These are phyloP conservation scores for Nemoura dubitans DNA, from an alignment of 2,888 invertebrate species.

Conservation along the genomic window DNA sequence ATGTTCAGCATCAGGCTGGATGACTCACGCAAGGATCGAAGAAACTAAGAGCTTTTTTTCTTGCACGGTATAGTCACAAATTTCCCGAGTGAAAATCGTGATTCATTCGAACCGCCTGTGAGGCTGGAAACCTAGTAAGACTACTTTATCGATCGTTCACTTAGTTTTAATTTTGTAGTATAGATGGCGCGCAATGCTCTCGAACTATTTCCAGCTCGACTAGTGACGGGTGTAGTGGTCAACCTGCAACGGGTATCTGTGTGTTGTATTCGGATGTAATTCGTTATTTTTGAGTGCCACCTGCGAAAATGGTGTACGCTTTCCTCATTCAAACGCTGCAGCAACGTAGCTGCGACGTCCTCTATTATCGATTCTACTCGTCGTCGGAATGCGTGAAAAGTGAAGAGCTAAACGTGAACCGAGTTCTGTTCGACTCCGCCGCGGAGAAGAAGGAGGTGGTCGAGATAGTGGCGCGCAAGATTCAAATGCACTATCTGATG, in stretches of 20 bases:
- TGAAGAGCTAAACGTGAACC: not conserved
- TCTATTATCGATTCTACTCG: slow-evolving; percentile 48
- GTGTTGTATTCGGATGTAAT: not conserved
- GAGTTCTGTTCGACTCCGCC: slow-evolving; percentile 44
- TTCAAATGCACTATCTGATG: slow-evolving; percentile 49
- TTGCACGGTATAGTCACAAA: too few species aligned
- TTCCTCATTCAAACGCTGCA: slow-evolving; percentile 48
- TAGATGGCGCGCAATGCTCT: too few species aligned
- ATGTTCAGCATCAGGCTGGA: not conserved
- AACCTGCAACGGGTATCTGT: not conserved
- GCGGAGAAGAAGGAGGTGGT: slow-evolving; percentile 47
- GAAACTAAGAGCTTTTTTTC: not conserved
- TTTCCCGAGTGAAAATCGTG: too few species aligned
- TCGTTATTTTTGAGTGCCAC: not conserved
- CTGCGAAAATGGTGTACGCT: slow-evolving; percentile 46
- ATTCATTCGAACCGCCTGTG: not conserved
- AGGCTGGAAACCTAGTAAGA: not conserved
- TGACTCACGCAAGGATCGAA: not conserved
- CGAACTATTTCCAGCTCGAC: too few species aligned
- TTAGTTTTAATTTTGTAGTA: too few species aligned
- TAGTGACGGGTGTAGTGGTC: too few species aligned
- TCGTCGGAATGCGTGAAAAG: slow-evolving; percentile 31
- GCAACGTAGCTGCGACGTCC: slow-evolving; percentile 43
- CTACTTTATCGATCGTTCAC: too few species aligned
- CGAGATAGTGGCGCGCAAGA: slow-evolving; percentile 41